Evolutionary conservation across 1,140 invertebrate genomes (phyloP), one percentile per base, ranked within the genome.

Genomic region (Brachionus asplanchnoidis): DNA sequence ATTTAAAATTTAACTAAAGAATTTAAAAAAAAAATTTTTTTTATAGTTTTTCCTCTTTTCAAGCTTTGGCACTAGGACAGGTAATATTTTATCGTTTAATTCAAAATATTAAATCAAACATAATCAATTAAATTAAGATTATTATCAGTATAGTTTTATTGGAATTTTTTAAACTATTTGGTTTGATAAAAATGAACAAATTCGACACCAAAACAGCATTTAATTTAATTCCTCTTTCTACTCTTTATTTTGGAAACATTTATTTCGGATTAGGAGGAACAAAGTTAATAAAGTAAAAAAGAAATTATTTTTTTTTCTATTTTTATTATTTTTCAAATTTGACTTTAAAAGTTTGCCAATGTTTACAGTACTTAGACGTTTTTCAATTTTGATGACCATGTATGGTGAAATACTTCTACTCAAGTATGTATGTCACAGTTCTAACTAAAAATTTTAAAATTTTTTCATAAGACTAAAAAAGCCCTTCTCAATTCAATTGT

Each of bases 341-440:
- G 77, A 70, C 85, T 85, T 82, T 56, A 65, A 89, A 89, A 97
- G 95, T 91, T 91, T 99, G 70, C 97, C 97, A 0, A 99, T 99
- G 97, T 98, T 99, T 88, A 98, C 97, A 11, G 97, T 96, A 9
- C 90, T 99, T 6, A 91, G 97, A 85, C 92, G 97, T 86, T 99
- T 99, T 89, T 97, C 96, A 53, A 99, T 99, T 86, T 90, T 99
- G n/a, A 95, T 99, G 93, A 99, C 97, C 0, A 97, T 99, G 96
- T 91, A 98, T 84, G 92, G 93, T 20, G 97, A 99, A 89, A 94
- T 93, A 86, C 94, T 95, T 87, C 92, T 99, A 44, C 91, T 99
- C 2, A 93, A 93, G 92, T 93, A 88, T 66, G 46, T 4, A 14
- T 14, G 4, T 6, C 12, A 53, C n/a, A 6, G 14, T 5, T 53